phyloP scores from a whole-genome alignment of 2,113 vertebrate species.

The Brienomyrus brachyistius region DNA sequence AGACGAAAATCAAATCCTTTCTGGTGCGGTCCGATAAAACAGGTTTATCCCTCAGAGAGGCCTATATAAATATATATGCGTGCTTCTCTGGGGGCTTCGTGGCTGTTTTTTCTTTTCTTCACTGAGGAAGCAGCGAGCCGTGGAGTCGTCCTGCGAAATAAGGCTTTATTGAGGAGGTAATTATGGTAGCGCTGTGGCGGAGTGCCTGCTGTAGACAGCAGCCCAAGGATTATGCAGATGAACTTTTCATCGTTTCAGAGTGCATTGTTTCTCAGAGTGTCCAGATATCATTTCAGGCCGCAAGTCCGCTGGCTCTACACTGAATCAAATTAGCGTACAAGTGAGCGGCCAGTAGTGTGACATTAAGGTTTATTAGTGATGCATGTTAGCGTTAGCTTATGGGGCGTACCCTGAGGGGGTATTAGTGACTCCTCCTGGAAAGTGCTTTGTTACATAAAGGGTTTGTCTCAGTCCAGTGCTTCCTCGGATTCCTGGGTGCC shows the following conservation, averaged over 20 bases:
- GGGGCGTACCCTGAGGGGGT: background rate
- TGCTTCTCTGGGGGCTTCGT: background rate
- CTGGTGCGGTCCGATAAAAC: background rate
- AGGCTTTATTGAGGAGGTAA: background rate
- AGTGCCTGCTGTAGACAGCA: background rate
- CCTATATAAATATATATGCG: background rate
- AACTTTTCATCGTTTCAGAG: background rate
- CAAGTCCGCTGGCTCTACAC: background rate
- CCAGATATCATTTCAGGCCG: background rate
- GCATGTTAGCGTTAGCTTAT: background rate
- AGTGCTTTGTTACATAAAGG: background rate
- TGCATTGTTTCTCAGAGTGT: background rate
- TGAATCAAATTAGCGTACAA: background rate
- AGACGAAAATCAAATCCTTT: conserved; percentile 8
- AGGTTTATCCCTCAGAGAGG: background rate
- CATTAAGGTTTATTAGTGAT: background rate
- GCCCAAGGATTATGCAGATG: background rate
- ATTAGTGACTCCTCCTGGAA: background rate
- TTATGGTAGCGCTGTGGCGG: background rate
- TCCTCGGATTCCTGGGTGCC: background rate
- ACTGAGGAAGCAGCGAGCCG: background rate
- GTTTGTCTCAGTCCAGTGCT: background rate
- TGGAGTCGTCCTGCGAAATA: background rate
- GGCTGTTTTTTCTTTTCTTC: background rate
- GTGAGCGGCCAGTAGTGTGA: background rate